These are phyloP conservation scores for Epizoanthus ramosus DNA, from an alignment of 92 coral and sea anemone species.

Conservation along the genomic window DNA sequence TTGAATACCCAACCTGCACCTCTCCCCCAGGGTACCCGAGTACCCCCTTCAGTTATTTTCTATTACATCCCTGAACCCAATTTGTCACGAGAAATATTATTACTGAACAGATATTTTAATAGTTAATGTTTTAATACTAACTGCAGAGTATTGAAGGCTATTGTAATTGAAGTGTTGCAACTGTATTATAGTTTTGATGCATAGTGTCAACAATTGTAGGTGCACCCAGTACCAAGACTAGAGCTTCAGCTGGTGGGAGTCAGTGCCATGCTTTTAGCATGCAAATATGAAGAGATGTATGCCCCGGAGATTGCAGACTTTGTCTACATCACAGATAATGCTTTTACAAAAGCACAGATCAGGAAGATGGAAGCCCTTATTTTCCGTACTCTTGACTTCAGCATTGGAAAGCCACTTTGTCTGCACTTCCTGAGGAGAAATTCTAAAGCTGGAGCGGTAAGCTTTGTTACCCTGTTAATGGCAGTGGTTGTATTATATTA, in stretches of 20 bases:
- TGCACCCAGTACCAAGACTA: conserved; percentile 55
- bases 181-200: no score
- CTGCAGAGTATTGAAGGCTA: no score
- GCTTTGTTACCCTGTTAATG: neutral
- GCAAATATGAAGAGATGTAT: conserved; percentile 98
- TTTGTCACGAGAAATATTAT: no score
- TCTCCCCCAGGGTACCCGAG: no score
- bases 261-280: conserved; percentile 94
- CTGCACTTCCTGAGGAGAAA: conserved; percentile 95
- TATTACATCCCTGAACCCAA: no score
- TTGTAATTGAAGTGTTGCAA: no score
- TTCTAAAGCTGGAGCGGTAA: conserved; percentile 95
- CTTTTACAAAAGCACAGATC: conserved; percentile 77
- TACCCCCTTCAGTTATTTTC: no score
- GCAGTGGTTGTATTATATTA: neutral
- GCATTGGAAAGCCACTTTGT: conserved; percentile 90
- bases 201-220: conserved; percentile 42
- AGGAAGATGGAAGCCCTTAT: conserved; percentile 85
- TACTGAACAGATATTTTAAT: no score
- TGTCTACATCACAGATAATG: conserved; percentile 94
- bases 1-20: no score
- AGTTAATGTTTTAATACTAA: no score
- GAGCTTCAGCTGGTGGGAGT: conserved; percentile 93
- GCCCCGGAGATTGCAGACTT: conserved; percentile 97
- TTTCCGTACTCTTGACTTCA: conserved; percentile 69